Percentiles rank a stretch among this genome's conserved stretches.
Evolutionary conservation across 2,888 invertebrate species (phyloP).

Genomic region (Cheilosia impressa): DNA sequence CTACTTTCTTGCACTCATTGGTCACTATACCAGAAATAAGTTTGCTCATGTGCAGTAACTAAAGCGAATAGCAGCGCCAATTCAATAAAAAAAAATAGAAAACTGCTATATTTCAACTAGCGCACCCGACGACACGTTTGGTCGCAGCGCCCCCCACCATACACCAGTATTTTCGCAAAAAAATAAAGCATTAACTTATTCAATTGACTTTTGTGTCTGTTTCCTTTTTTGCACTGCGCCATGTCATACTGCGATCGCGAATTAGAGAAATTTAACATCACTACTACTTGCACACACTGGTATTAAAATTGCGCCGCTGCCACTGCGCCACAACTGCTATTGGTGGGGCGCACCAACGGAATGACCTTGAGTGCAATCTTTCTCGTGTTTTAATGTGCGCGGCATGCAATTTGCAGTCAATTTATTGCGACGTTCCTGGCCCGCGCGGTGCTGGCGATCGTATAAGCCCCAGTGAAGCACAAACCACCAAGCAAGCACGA

Average conservation of each 20-base stretch:
- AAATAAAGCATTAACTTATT: conserved; percentile 35
- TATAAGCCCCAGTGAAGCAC: conserved; percentile 34
- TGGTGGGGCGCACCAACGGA: conserved; percentile 47
- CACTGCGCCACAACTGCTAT: conserved; percentile 63
- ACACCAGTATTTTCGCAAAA: conserved; percentile 32
- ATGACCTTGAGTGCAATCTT: conserved; percentile 71
- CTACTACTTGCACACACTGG: conserved; percentile 33
- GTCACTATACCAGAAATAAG: not conserved
- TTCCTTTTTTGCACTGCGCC: conserved; percentile 51
- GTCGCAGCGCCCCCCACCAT: conserved; percentile 48
- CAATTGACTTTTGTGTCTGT: conserved; percentile 52
- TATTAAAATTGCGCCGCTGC: conserved; percentile 55
- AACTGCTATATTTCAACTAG: conserved; percentile 30
- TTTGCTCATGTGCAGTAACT: conserved; percentile 23
- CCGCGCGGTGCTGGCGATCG: not conserved
- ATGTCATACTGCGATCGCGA: conserved; percentile 23
- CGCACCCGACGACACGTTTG: not conserved
- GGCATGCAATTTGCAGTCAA: conserved; percentile 63
- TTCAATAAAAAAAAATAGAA: conserved; percentile 13
- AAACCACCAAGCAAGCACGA: not conserved
- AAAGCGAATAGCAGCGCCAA: not conserved
- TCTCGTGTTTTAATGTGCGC: conserved; percentile 12
- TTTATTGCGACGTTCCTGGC: conserved; percentile 48
- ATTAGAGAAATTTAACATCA: conserved; percentile 48
- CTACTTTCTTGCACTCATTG: conserved; percentile 35